Percentiles rank a stretch among this genome's conserved stretches.
Evolutionary conservation across 2,888 invertebrate species (phyloP).

Genomic region (Hydropsyche betteni): DNA sequence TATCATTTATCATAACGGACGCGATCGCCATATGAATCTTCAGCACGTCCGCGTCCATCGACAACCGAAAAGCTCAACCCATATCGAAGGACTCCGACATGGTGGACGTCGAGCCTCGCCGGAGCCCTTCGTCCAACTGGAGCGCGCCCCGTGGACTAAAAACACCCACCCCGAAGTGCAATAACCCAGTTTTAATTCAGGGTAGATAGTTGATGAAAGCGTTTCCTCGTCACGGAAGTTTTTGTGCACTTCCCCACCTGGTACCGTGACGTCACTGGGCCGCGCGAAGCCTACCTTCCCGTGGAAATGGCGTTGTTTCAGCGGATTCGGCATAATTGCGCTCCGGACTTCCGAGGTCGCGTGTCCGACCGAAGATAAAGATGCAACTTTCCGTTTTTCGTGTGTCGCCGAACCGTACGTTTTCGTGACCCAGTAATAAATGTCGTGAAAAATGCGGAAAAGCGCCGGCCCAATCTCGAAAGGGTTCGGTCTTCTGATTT

Average conservation of each 20-base stretch:
- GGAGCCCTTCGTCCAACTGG: slow-evolving; percentile 45
- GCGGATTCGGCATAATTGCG: slow-evolving; percentile 19
- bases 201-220: slow-evolving; percentile 63
- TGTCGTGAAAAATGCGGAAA: not conserved
- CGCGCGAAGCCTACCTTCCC: slow-evolving; percentile 44
- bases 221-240: slow-evolving; percentile 55
- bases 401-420: not conserved
- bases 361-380: not conserved
- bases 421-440: slow-evolving; percentile 1
- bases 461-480: slow-evolving; percentile 2
- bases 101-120: slow-evolving; percentile 9
- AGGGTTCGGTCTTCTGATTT: slow-evolving; percentile 53
- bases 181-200: slow-evolving; percentile 67
- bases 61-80: not conserved
- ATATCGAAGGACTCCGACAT: not conserved
- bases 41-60: slow-evolving; percentile 13
- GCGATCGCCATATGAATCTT: slow-evolving; percentile 43
- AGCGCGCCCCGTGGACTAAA: slow-evolving; percentile 45
- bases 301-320: not conserved
- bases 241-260: slow-evolving; percentile 63
- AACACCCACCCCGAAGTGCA: slow-evolving; percentile 58
- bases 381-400: not conserved
- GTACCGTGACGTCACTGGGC: slow-evolving; percentile 64
- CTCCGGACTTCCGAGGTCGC: not conserved
- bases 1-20: slow-evolving; percentile 42